Percentiles rank a stretch among this genome's conserved stretches.
phyloP scores from a whole-genome alignment of 1,140 invertebrate species.

The Rhopalosiphum maidis region DNA sequence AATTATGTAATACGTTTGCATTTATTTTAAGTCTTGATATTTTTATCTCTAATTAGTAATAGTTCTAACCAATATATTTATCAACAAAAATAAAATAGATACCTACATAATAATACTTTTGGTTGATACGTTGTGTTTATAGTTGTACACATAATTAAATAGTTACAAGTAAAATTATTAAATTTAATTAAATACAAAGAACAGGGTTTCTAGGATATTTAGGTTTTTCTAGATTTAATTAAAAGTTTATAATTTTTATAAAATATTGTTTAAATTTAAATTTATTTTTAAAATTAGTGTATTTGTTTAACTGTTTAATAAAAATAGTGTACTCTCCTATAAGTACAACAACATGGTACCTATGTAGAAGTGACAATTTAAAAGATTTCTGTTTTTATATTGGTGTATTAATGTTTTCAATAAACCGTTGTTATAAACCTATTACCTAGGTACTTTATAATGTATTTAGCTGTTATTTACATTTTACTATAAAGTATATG shows the following conservation, averaged over 20 bases:
- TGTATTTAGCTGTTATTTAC: not conserved
- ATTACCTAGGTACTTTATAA: conserved; percentile 16
- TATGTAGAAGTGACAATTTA: not conserved
- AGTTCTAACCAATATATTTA: not conserved
- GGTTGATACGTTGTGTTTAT: not conserved
- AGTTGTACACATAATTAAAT: not conserved
- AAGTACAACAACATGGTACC: not conserved
- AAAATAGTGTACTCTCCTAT: not conserved
- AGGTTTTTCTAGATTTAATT: not conserved
- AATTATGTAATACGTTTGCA: not conserved
- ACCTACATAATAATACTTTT: not conserved
- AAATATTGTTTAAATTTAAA: conserved; percentile 13
- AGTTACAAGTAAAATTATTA: not conserved
- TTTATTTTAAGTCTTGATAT: not conserved
- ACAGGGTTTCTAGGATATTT: not conserved
- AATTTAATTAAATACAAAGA: not conserved
- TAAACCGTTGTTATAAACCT: not conserved
- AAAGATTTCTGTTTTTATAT: conserved; percentile 14
- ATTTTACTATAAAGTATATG: not conserved
- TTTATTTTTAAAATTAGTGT: not conserved
- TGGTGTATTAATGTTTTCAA: not conserved
- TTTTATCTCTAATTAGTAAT: not conserved
- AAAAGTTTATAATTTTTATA: not conserved
- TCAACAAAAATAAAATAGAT: not conserved
- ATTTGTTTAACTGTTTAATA: not conserved